Base-by-base conservation (phyloP, 2,113 vertebrate genomes). In the Etheostoma spectabile region DNA sequence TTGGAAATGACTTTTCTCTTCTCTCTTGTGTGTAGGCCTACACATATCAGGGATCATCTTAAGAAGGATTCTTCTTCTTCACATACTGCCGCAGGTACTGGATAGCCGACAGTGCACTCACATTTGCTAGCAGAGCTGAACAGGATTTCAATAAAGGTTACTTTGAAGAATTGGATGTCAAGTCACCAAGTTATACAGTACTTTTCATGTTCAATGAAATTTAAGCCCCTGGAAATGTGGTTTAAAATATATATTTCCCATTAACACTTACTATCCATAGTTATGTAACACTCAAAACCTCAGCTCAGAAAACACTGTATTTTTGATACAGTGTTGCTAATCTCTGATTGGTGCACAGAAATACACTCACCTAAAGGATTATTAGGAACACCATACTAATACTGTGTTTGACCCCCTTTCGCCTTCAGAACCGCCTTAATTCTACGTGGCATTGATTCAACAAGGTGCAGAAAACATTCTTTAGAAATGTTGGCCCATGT, bases 91-190 rank as follows among this genome's bases (percentile, higher is more conserved):
- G 95, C 93, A 99, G 96, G 92, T 97, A 98, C 80, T 95, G 97
- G 92, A 99, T 99, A n/a, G 98, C 98, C 0, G 97, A 99, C 12
- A 99, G 91, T 0, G 97, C 96, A 24, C 97, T 98, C 4, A 99
- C 91, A 48, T 97, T 97, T 4, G 98, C 98, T 87, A 99, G 93
- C 83, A 99, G 93, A 93, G 96, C 98, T 99, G 93, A 13, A 94
- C 88, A 89, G 83, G 18, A 89, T 68, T 83, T 45, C 22, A 82
- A 52, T 45, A 30, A 77, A 73, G 10, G 61, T 87, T 79, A 74
- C 8, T 77, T 63, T 74, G 35, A 63, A 67, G 33, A 73, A 55
- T 8, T 55, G 48, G 6, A 42, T 27, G 52, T 48, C 61, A 57
- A 57, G n/a, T 27, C 5, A 15, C 5, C 16, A 48, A n/a, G 5